Evolutionary conservation across 2,888 invertebrate genomes (phyloP).

Genomic region (Stegana nigrithorax): DNA sequence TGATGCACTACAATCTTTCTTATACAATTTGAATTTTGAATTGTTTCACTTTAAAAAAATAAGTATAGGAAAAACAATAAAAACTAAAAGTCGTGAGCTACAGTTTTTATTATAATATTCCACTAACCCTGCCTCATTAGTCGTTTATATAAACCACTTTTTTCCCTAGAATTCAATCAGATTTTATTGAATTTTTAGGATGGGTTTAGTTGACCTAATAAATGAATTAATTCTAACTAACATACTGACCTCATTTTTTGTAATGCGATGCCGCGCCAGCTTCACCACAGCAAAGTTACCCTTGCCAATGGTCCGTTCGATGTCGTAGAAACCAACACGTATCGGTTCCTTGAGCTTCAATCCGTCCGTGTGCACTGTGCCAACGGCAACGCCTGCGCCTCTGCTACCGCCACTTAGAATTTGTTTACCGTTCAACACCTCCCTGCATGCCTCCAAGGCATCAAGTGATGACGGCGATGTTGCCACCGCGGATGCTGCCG

Average conservation of each 20-base stretch:
- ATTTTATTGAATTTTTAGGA: too few relatives aligned
- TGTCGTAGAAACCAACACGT: constrained; percentile 97
- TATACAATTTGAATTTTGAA: too few relatives aligned
- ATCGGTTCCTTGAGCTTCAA: constrained; percentile 74
- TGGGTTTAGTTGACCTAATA: not conserved
- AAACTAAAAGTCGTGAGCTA: too few relatives aligned
- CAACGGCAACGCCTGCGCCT: not conserved
- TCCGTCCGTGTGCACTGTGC: constrained; percentile 42
- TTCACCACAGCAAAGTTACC: constrained; percentile 99
- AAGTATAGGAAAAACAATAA: not conserved
- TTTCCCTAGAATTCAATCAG: too few relatives aligned
- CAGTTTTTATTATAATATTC: too few relatives aligned
- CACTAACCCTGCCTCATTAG: too few relatives aligned
- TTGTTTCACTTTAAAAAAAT: too few relatives aligned
- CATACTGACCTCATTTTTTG: constrained; percentile 92
- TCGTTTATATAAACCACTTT: too few relatives aligned
- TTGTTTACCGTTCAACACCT: constrained; percentile 41
- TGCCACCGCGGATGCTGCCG: not conserved
- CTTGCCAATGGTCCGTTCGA: constrained; percentile 97
- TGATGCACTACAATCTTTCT: too few relatives aligned
- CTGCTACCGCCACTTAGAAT: not conserved
- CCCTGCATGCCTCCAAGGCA: constrained; percentile 48
- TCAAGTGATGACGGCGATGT: not conserved
- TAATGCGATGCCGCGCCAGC: constrained; percentile 96
- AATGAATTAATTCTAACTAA: not conserved